Conservation (phyloP, 1,140 invertebrate genomes). For the Stenopsyche tienmushanensis region DNA sequence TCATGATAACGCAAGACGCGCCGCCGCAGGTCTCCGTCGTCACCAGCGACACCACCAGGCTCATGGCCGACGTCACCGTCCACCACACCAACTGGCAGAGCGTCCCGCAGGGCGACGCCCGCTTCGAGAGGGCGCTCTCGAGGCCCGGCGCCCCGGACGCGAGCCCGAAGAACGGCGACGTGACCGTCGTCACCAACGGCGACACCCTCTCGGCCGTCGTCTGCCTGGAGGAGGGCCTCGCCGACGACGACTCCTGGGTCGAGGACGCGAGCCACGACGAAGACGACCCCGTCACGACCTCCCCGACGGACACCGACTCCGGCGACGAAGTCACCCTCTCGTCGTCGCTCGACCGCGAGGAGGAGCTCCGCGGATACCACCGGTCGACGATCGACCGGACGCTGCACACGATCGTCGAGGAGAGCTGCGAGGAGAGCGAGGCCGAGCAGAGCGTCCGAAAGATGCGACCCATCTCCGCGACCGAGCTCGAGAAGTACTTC, state of each 20-base stretch:
- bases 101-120: slow-evolving; percentile 37
- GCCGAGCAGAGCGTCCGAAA: slow-evolving; percentile 64
- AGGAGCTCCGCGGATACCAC: slow-evolving; percentile 78
- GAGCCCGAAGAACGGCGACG: slow-evolving; percentile 48
- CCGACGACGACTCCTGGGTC: slow-evolving; percentile 86
- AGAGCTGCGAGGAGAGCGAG: slow-evolving; percentile 89
- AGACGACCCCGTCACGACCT: slow-evolving; percentile 59
- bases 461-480: slow-evolving; percentile 67
- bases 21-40: slow-evolving; percentile 66
- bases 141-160: slow-evolving; percentile 44
- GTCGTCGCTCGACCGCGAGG: slow-evolving; percentile 66
- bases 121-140: slow-evolving; percentile 39
- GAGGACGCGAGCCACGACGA: slow-evolving; percentile 78
- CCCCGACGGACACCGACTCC: slow-evolving; percentile 61
- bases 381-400: slow-evolving; percentile 83
- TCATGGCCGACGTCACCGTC: slow-evolving; percentile 62
- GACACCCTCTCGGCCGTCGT: slow-evolving; percentile 68
- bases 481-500: slow-evolving; percentile 89
- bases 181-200: slow-evolving; percentile 64
- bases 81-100: slow-evolving; percentile 56
- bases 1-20: slow-evolving; percentile 79
- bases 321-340: slow-evolving; percentile 57
- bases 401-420: slow-evolving; percentile 90
- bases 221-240: slow-evolving; percentile 79
- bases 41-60: slow-evolving; percentile 69